A percentile compares a stretch with the other conserved stretches of the same genome.
Evolutionary conservation across 2,888 invertebrate species (phyloP).

Genomic region (Drosophila sordidula): DNA sequence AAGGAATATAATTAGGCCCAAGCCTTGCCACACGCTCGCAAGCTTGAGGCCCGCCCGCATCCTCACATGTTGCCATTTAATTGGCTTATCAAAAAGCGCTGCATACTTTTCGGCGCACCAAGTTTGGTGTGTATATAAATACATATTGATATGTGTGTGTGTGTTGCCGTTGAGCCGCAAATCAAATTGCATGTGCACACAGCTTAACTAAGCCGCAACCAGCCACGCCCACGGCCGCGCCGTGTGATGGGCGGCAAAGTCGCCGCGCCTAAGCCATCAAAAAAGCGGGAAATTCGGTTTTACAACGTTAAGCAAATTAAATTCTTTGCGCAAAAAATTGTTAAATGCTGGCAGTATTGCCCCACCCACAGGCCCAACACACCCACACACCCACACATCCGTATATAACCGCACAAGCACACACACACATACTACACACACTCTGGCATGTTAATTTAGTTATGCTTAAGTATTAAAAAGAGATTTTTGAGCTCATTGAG

Average conservation of each 20-base stretch:
- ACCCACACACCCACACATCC: background rate
- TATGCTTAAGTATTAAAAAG: slow-evolving; percentile 80
- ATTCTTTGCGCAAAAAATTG: slow-evolving; percentile 52
- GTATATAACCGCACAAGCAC: background rate
- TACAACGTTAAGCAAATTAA: slow-evolving; percentile 58
- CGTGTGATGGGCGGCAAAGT: slow-evolving; percentile 15
- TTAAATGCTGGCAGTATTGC: slow-evolving; percentile 35
- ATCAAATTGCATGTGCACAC: slow-evolving; percentile 61
- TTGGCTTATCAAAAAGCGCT: slow-evolving; percentile 58
- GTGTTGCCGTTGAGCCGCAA: slow-evolving; percentile 31
- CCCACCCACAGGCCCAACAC: background rate
- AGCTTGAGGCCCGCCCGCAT: background rate
- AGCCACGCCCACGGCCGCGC: slow-evolving; percentile 28
- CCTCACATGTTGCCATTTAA: slow-evolving; percentile 32
- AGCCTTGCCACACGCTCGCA: background rate
- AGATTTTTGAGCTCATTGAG: slow-evolving; percentile 80
- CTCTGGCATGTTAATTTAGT: slow-evolving; percentile 73
- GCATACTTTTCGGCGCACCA: slow-evolving; percentile 51
- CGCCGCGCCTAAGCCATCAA: slow-evolving; percentile 32
- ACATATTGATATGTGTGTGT: background rate
- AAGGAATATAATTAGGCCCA: slow-evolving; percentile 8
- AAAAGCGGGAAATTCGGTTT: slow-evolving; percentile 56
- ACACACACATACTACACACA: slow-evolving; percentile 18
- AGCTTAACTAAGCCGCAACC: slow-evolving; percentile 50
- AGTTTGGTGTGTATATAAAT: slow-evolving; percentile 19